phyloP scores from a whole-genome alignment of 2,797 vertebrate species.

The Arnoldichthys spilopterus region DNA sequence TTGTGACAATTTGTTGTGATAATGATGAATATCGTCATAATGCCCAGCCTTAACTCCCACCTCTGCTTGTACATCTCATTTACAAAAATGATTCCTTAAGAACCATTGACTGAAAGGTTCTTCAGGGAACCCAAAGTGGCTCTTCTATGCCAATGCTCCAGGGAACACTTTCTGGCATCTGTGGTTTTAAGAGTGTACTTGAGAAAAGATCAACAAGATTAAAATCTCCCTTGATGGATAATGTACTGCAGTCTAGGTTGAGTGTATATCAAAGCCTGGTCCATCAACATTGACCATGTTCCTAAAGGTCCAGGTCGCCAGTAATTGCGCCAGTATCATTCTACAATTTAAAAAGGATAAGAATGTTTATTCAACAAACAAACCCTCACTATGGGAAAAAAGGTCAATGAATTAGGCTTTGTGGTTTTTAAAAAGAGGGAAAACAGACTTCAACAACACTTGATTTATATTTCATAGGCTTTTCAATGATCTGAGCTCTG shows the following conservation, averaged over 20 bases:
- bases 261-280: not conserved
- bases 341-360: not conserved
- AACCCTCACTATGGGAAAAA: not conserved
- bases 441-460: not conserved
- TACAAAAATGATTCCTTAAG: too few species aligned
- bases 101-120: too few species aligned
- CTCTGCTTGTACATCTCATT: too few species aligned
- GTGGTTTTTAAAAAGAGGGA: too few species aligned
- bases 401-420: not conserved
- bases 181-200: too few species aligned
- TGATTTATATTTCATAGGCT: not conserved
- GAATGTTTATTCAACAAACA: not conserved
- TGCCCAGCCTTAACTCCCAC: too few species aligned
- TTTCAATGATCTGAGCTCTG: not conserved
- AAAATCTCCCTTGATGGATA: too few species aligned
- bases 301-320: not conserved
- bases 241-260: not conserved
- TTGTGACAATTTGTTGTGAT: too few species aligned
- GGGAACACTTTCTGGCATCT: not conserved
- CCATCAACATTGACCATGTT: not conserved
- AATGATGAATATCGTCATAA: too few species aligned
- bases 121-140: too few species aligned
- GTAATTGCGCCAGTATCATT: not conserved
- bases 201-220: too few species aligned
- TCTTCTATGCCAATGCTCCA: not conserved